Conservation (phyloP, 2,113 vertebrate genomes). For the Thunnus maccoyii region DNA sequence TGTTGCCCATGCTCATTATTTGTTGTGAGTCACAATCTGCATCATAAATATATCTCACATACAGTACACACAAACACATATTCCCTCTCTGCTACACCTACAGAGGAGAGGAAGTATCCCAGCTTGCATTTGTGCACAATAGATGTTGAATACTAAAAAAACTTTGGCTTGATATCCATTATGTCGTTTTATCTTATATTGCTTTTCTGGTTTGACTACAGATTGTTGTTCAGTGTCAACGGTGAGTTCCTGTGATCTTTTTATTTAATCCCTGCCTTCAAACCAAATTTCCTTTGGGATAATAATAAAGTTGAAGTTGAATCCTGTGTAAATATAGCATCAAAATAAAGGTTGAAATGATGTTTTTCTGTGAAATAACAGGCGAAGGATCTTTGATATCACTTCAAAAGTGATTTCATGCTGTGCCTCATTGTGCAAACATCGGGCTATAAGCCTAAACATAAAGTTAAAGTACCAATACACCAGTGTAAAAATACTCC, state of each 20-base stretch:
- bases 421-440: not conserved
- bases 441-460: not conserved
- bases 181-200: not conserved
- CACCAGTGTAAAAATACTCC: too few species aligned
- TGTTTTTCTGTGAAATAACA: slow-evolving; percentile 20
- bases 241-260: not conserved
- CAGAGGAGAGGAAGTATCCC: not conserved
- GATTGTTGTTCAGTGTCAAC: not conserved
- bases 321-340: slow-evolving; percentile 27
- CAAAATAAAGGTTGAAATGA: slow-evolving; percentile 12
- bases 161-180: not conserved
- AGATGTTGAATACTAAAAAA: not conserved
- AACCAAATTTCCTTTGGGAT: slow-evolving; percentile 6
- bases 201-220: slow-evolving; percentile 5
- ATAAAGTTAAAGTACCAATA: not conserved
- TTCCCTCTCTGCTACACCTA: not conserved
- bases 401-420: not conserved
- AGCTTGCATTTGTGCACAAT: not conserved
- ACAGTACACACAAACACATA: not conserved
- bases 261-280: slow-evolving; percentile 7
- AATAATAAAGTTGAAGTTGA: slow-evolving; percentile 11
- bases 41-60: slow-evolving; percentile 45
- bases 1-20: slow-evolving; percentile 39
- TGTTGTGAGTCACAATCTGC: slow-evolving; percentile 56
- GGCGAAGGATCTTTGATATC: slow-evolving; percentile 20